phyloP scores from a whole-genome alignment of 2,113 vertebrate species.

The Oreochromis niloticus region DNA sequence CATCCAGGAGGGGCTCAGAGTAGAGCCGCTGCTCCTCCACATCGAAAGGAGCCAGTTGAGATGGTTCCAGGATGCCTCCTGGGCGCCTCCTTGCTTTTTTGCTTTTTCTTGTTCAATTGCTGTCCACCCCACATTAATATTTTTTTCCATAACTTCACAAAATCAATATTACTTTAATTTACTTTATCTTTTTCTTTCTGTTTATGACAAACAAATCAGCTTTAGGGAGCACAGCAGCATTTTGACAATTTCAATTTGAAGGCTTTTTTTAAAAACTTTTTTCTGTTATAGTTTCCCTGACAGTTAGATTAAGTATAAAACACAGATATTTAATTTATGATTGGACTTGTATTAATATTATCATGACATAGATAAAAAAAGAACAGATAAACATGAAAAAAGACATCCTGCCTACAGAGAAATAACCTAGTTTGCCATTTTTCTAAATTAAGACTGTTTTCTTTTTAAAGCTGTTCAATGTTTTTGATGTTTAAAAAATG shows the following conservation, averaged over 20 bases:
- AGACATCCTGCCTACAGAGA: constrained; percentile 2
- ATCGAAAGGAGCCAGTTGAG: background rate
- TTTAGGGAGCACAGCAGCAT: background rate
- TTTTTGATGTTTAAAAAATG: constrained; percentile 1
- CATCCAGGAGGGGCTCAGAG: no score
- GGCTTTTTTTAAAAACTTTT: fast-evolving
- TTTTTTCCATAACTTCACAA: background rate
- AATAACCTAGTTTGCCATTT: background rate
- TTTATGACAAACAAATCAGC: background rate
- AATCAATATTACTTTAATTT: background rate
- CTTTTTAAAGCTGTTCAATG: background rate
- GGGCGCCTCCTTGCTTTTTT: background rate
- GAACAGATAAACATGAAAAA: background rate
- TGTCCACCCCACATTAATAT: background rate
- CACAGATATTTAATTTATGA: background rate
- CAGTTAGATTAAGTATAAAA: background rate
- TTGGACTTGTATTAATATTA: background rate
- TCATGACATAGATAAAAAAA: background rate
- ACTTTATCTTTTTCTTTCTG: background rate
- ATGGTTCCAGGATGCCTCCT: background rate
- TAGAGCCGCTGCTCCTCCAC: no score
- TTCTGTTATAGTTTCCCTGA: background rate
- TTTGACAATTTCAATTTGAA: background rate
- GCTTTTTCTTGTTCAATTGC: background rate
- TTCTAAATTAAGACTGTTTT: background rate